Evolutionary conservation across 2,113 vertebrate genomes (phyloP), one percentile per base, ranked within the genome.

Genomic region (Athene cunicularia): DNA sequence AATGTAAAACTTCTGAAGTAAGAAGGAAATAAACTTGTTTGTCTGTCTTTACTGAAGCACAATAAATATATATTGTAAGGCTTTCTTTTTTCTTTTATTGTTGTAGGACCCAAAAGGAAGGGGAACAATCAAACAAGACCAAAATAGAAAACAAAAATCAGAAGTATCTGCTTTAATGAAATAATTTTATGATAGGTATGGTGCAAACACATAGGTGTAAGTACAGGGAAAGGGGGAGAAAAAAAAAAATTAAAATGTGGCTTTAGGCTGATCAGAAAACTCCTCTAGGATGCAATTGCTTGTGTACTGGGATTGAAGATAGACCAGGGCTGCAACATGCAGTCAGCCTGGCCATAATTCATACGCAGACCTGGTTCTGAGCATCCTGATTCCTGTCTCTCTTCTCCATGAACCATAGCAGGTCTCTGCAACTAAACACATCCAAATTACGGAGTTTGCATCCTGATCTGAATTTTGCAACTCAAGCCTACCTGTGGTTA

Each of bases 401-500:
- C 35, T 95, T 82, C 77, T 87, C 43, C 0, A 0, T 37, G 56
- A 88, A 70, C 73, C 18, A 8, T 76, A 55, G 45, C 24, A 73
- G 50, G 12, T 55, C 70, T 72, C 43, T 90, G 58, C 66, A 94
- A 10, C 70, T 82, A n/a, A 89, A 95, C 45, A 30, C 28, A 82
- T 89, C 88, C 41, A 88, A 96, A 76, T 82, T 89, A 86, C 0
- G 80, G 45, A 91, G 80, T 95, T 94, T 91, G 84, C 87, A 82
- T 95, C 63, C 91, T 90, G 88, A 96, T 96, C 66, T 88, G 89
- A 96, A 90, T 97, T 96, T 95, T 91, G 91, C 96, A 96, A 93
- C 89, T 88, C 58, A 88, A 96, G 91, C 77, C 32, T 96, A 74
- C 77, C 94, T 96, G 93, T 93, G 91, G 93, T 95, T 97, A 47